phyloP scores from a whole-genome alignment of 1,140 invertebrate genomes.

The Leptoteleia sp. region DNA sequence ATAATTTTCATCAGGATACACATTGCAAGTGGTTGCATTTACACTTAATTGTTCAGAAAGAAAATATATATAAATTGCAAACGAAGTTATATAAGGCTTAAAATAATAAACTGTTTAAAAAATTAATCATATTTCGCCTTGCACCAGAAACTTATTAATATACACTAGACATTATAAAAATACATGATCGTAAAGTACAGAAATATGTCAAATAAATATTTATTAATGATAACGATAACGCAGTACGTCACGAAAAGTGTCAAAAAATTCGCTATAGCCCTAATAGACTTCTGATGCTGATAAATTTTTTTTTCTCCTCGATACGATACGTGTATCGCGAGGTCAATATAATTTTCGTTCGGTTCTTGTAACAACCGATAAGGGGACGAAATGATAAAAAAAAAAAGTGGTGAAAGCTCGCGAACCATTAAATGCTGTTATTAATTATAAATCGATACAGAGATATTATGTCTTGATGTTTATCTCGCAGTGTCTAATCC shows the following conservation, averaged over 20 bases:
- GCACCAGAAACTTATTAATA: too few species aligned
- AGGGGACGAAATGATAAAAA: slow-evolving; percentile 1
- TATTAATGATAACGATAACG: slow-evolving; percentile 33
- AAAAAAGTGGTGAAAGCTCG: slow-evolving; percentile 13
- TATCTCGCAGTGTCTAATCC: neutral
- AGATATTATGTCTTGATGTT: neutral
- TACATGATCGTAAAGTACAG: neutral
- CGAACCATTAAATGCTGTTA: slow-evolving; percentile 6
- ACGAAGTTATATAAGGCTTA: too few species aligned
- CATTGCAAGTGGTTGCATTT: too few species aligned
- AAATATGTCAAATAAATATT: slow-evolving; percentile 31
- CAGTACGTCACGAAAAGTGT: slow-evolving; percentile 18
- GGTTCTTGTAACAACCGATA: slow-evolving; percentile 18
- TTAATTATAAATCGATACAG: slow-evolving; percentile 18
- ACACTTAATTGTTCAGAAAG: too few species aligned
- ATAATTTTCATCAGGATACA: too few species aligned
- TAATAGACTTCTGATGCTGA: slow-evolving; percentile 13
- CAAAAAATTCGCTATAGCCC: slow-evolving; percentile 10
- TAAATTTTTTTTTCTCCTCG: slow-evolving; percentile 13
- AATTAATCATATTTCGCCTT: too few species aligned
- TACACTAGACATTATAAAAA: neutral
- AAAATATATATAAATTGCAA: too few species aligned
- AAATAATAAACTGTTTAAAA: too few species aligned
- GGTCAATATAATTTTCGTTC: slow-evolving; percentile 13
- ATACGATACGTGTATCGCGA: neutral